A percentile compares a stretch with the other conserved stretches of the same genome.
Evolutionary conservation across 2,113 vertebrate genomes (phyloP).

Genomic region (Siniperca chuatsi): DNA sequence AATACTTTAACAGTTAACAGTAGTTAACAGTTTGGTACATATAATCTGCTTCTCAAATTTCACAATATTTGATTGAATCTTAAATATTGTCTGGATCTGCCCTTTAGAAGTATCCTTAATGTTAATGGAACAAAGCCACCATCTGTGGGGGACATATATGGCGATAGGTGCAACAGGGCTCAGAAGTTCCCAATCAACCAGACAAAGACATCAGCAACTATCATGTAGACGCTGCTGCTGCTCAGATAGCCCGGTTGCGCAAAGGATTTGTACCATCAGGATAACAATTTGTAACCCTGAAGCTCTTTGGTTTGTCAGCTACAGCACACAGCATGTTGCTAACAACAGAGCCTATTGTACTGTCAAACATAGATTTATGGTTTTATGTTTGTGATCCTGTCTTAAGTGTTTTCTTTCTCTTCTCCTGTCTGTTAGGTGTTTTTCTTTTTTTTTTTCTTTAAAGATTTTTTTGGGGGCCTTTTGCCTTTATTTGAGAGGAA

Average conservation of each 20-base stretch:
- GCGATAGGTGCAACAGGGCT: background rate
- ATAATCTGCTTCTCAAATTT: background rate
- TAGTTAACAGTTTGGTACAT: background rate
- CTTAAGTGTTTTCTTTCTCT: background rate
- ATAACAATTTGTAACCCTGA: background rate
- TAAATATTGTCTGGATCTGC: background rate
- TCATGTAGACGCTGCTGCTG: background rate
- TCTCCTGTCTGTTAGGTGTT: background rate
- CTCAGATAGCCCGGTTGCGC: background rate
- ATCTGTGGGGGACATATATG: background rate
- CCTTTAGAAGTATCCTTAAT: background rate
- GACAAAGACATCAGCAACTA: background rate
- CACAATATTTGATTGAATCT: background rate
- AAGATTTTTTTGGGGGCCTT: too few relatives aligned
- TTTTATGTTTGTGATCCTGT: background rate
- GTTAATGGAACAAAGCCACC: background rate
- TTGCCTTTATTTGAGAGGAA: too few relatives aligned
- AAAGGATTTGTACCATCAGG: slow-evolving; percentile 10
- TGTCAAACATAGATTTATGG: background rate
- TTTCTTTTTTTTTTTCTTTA: background rate
- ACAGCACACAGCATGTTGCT: background rate
- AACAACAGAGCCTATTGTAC: background rate
- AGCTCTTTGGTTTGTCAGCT: background rate
- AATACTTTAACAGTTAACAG: background rate
- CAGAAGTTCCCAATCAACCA: background rate